phyloP scores from a whole-genome alignment of 2,113 vertebrate genomes.

The Anhinga rufa region DNA sequence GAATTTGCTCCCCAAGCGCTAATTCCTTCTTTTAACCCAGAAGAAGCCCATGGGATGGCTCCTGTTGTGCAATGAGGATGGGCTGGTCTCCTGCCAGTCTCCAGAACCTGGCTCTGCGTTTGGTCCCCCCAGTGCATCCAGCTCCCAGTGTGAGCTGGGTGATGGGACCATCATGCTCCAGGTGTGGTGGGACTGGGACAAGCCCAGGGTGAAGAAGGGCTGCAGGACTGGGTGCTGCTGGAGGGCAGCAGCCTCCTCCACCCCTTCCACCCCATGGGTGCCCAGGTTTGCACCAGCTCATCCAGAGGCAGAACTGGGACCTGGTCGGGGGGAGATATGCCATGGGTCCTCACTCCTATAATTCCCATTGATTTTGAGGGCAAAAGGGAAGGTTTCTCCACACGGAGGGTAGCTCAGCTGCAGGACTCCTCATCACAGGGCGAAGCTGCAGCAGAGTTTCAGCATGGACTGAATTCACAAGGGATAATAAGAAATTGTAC shows the following conservation, averaged over 20 bases:
- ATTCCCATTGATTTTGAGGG: not conserved
- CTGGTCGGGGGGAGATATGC: not conserved
- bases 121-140: not conserved
- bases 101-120: not conserved
- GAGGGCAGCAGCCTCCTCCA: not conserved
- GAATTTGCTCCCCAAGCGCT: conserved; percentile 48
- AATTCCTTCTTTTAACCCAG: not conserved
- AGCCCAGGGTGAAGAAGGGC: not conserved
- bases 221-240: not conserved
- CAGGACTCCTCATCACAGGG: not conserved
- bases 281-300: not conserved
- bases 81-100: not conserved
- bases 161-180: not conserved
- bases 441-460: not conserved
- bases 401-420: not conserved
- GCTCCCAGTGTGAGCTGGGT: fast-evolving
- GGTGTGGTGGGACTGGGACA: not conserved
- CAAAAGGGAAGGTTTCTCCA: not conserved
- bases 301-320: not conserved
- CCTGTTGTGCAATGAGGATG: not conserved
- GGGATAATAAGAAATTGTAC: not conserved
- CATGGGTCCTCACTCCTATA: fast-evolving
- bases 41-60: not conserved
- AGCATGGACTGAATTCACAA: not conserved
- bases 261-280: not conserved